Evolutionary conservation across 2,888 invertebrate species (phyloP), one percentile per base, ranked within the genome.

Genomic region (Euphydryas editha): DNA sequence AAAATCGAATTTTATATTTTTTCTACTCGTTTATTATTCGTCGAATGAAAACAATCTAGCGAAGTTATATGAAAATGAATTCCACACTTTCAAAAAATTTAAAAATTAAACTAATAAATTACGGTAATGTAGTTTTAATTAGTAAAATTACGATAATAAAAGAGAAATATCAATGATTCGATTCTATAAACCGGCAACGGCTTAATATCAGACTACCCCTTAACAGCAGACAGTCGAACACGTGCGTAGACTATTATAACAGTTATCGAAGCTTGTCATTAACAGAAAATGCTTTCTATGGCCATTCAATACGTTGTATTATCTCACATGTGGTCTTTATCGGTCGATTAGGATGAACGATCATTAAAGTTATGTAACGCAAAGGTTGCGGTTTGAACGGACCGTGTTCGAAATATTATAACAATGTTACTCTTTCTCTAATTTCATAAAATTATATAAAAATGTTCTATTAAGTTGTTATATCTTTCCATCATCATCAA

Each of bases 201-300:
- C 30, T 30, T 30, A 30, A 30, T 2, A 30, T 7, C n/a, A 15
- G n/a, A n/a, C 44, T 62, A 24, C 11, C 30, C 55, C 44, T 55
- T 62, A 59, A 46, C 54, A 39, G 18, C 46, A 57, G 18, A 21
- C 75, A 75, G 80, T 80, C 80, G 78, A 73, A 72, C 72, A 75
- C 73, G 77, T 76, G 80, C 80, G 70, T 78, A 81, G 79, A 80
- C 80, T 74, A 72, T 80, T 74, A 72, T 80, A 81, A 80, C 79
- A 78, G 80, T 76, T 73, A 72, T 73, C 36, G 17, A 36, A 75
- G 73, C 72, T 78, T 76, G 80, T 81, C 81, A 81, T 83, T 80
- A 81, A 74, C 76, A 76, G 77, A 78, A 75, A 74, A 78, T 76
- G 79, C 76, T 81, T 80, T 77, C 79, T 76, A 78, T 71, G 64